Percentiles rank a stretch among this genome's conserved stretches.
Conservation (phyloP, 2,113 vertebrate species). For the Stictonetta naevosa region DNA sequence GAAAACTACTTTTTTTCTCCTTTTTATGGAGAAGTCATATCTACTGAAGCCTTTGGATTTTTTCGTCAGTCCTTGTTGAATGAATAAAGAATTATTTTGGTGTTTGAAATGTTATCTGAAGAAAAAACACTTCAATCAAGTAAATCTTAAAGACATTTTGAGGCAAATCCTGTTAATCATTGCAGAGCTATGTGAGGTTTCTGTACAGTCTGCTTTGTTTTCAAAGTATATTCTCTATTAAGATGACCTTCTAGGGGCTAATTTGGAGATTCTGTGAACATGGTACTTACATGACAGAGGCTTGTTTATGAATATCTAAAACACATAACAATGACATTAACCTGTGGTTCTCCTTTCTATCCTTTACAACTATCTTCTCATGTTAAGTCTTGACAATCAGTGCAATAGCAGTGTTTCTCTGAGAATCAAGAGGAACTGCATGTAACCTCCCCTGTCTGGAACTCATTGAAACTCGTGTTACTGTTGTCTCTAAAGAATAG, state of each 20-base stretch:
- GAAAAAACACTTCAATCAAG: neutral
- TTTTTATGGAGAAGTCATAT: neutral
- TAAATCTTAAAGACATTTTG: neutral
- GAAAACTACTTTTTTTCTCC: neutral
- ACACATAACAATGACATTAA: neutral
- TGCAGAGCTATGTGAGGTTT: neutral
- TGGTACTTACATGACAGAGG: neutral
- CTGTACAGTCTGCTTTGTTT: neutral
- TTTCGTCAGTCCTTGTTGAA: neutral
- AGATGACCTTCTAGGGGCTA: neutral
- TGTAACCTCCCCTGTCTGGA: neutral
- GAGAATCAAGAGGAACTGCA: neutral
- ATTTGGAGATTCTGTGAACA: neutral
- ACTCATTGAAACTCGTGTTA: neutral
- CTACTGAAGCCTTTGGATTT: neutral
- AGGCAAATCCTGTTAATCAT: neutral
- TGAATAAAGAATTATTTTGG: neutral
- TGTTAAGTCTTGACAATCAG: neutral
- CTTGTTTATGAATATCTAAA: neutral
- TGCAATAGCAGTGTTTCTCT: neutral
- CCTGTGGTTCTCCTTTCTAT: neutral
- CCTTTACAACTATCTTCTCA: neutral
- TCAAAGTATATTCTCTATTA: neutral
- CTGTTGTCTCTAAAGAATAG: neutral
- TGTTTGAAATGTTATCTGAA: neutral